phyloP scores from a whole-genome alignment of 2,113 vertebrate genomes.

The Nothoprocta perdicaria region DNA sequence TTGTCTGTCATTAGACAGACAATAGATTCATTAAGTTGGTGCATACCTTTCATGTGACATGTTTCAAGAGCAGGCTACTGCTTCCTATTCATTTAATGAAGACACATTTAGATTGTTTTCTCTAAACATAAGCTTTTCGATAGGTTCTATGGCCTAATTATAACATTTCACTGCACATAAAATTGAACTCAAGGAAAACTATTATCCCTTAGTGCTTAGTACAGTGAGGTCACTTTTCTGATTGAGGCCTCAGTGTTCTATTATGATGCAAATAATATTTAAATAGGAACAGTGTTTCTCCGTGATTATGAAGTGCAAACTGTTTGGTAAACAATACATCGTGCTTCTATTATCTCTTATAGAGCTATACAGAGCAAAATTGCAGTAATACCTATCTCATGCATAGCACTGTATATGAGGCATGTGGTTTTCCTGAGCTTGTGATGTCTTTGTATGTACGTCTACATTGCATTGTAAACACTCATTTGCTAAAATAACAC shows the following conservation, averaged over 20 bases:
- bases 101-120: conserved; percentile 5
- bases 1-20: background rate
- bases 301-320: background rate
- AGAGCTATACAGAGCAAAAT: background rate
- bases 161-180: background rate
- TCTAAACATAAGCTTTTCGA: background rate
- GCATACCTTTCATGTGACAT: background rate
- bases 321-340: background rate
- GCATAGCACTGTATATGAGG: rapidly evolving
- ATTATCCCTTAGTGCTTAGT: background rate
- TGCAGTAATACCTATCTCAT: background rate
- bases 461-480: background rate
- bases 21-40: background rate
- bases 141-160: background rate
- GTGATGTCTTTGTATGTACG: background rate
- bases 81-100: background rate
- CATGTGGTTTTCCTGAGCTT: background rate
- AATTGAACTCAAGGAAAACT: background rate
- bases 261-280: background rate
- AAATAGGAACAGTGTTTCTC: background rate
- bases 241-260: background rate
- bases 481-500: conserved; percentile 47
- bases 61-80: background rate
- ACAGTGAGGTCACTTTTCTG: background rate
- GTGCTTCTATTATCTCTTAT: background rate